A percentile compares a stretch with the other conserved stretches of the same genome.
Evolutionary conservation across 2,113 vertebrate species (phyloP).

Genomic region (Pedionomus torquatus): DNA sequence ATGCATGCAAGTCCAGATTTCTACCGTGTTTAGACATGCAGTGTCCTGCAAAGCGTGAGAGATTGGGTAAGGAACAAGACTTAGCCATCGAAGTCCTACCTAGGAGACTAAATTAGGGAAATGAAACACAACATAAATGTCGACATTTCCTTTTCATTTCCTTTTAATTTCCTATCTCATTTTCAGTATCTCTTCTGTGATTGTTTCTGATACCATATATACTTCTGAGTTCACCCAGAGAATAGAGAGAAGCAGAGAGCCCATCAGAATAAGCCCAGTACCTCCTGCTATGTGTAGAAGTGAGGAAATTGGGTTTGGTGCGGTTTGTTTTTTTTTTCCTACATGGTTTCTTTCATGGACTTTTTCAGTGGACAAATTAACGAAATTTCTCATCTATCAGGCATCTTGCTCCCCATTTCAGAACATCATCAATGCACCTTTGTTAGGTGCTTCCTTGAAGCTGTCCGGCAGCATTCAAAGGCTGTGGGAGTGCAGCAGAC

Average conservation of each 20-base stretch:
- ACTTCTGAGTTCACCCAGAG: neutral
- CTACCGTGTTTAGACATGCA: neutral
- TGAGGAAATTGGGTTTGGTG: neutral
- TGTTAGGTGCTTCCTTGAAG: neutral
- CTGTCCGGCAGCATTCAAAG: neutral
- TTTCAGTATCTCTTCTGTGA: neutral
- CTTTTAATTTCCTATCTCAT: neutral
- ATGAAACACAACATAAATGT: neutral
- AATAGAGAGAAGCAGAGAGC: neutral
- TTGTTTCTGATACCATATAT: neutral
- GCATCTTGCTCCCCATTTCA: neutral
- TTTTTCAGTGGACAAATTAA: neutral
- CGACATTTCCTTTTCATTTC: neutral
- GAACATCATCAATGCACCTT: no score
- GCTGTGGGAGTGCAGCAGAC: neutral
- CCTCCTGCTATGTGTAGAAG: neutral
- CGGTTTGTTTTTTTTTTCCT: neutral
- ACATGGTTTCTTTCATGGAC: neutral
- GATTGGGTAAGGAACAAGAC: neutral
- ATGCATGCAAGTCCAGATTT: neutral
- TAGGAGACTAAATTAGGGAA: neutral
- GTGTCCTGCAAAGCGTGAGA: neutral
- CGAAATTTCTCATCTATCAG: neutral
- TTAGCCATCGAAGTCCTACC: neutral
- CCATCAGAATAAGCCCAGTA: neutral